Evolutionary conservation across 2,888 invertebrate genomes (phyloP).

Genomic region (Volucella inanis): DNA sequence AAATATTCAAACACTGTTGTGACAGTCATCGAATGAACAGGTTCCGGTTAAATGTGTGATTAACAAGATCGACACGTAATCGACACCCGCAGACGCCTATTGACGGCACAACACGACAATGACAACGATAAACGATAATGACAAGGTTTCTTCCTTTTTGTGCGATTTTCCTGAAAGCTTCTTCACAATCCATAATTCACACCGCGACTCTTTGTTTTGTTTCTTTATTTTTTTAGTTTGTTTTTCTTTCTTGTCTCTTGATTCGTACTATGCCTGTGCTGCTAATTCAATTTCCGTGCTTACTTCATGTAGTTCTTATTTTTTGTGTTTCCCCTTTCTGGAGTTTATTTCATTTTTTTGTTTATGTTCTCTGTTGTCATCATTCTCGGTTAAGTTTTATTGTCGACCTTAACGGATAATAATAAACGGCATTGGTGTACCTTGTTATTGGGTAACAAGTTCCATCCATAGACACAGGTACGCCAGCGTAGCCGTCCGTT

Average conservation of each 20-base stretch:
- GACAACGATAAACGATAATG: not conserved
- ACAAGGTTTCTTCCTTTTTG: not conserved
- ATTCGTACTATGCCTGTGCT: not conserved
- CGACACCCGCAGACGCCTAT: conserved; percentile 21
- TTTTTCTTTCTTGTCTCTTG: not conserved
- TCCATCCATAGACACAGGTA: conserved; percentile 30
- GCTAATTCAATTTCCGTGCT: conserved; percentile 17
- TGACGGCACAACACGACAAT: not conserved
- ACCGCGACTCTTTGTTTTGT: not conserved
- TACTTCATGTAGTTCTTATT: conserved; percentile 2
- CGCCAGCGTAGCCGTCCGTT: not conserved
- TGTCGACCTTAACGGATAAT: conserved; percentile 71
- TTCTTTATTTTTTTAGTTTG: not conserved
- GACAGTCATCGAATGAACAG: conserved; percentile 37
- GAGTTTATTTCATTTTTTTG: conserved; percentile 9
- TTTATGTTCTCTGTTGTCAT: conserved; percentile 30
- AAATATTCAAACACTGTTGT: conserved; percentile 42
- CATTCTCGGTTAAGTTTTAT: conserved; percentile 50
- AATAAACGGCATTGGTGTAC: conserved; percentile 68
- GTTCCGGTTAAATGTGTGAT: conserved; percentile 39
- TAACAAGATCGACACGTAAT: conserved; percentile 40
- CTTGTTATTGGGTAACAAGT: conserved; percentile 46
- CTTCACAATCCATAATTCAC: conserved; percentile 29
- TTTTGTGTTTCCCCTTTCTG: conserved; percentile 8
- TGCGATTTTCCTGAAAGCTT: conserved; percentile 27